Evolutionary conservation across 2,888 invertebrate species (phyloP), one percentile per base, ranked within the genome.

Genomic region (Tenthredo amoena): DNA sequence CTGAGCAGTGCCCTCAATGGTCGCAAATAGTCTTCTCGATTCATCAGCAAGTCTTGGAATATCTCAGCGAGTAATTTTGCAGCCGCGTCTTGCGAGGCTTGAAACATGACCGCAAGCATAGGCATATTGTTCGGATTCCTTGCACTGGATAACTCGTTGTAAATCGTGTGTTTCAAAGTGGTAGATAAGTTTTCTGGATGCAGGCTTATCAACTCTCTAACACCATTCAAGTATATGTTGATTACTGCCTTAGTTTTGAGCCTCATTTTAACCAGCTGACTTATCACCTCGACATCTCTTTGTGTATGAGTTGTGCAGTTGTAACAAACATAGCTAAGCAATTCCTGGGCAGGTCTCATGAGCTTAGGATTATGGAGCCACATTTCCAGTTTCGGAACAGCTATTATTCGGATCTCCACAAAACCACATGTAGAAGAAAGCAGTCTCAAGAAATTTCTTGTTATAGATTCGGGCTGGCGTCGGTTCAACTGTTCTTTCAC

Each of bases 341-440:
- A 94, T 94, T 99, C 99, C 93, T 99, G 98, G 0, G 98, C 98
- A 34, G 97, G 96, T 90, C 98, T 96, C 95, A 98, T 97, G 84
- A 99, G 94, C 95, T 99, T 99, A 86, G 99, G 98, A 92, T 99
- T 99, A 93, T 99, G 98, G 86, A 99, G 95, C 99, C 99, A 99
- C 89, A 97, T 96, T 93, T 99, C 99, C 31, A 99, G 95, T 0
- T 97, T 96, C 0, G 97, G 96, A 0, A 97, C 96, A 0, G 97
- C 96, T 84, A 97, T 95, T 90, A 96, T 95, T 34, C 98, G 95
- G 87, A 98, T 96, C 95, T 99, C 98, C 0, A 96, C 96, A 86
- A 98, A 96, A 0, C 99, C 99, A 88, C 97, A 97, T 0, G 98
- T 96, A 0, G 97, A 96, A 0, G 98, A 96, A 50, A 99, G 94